Conservation (phyloP, 2,888 invertebrate species). For the Kuschelorhynchus macadamiae region DNA sequence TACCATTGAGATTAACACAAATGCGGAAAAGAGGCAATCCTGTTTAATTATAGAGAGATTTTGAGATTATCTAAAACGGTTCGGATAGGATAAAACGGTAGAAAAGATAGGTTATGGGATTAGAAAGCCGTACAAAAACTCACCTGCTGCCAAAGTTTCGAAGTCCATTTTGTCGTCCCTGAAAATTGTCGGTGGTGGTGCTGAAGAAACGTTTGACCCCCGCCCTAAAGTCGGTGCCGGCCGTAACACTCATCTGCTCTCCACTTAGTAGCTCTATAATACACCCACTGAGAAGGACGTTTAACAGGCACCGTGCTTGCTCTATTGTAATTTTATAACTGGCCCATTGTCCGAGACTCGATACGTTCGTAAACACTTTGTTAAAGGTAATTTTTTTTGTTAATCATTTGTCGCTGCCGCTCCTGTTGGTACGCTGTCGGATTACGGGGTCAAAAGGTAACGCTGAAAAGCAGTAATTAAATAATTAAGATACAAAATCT, state of each 20-base stretch:
- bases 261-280: constrained; percentile 52
- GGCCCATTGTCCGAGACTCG: constrained; percentile 53
- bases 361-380: constrained; percentile 54
- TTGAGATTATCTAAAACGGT: too few relatives aligned
- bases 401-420: constrained; percentile 21
- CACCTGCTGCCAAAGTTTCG: constrained; percentile 68
- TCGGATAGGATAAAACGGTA: too few relatives aligned
- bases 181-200: constrained; percentile 42
- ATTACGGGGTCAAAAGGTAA: constrained; percentile 19
- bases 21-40: not conserved
- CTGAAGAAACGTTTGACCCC: constrained; percentile 51
- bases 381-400: constrained; percentile 48
- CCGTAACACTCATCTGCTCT: constrained; percentile 59
- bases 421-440: constrained; percentile 18
- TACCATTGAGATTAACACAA: not conserved
- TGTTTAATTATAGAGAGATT: too few relatives aligned
- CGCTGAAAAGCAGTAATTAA: too few relatives aligned
- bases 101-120: too few relatives aligned
- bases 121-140: constrained; percentile 45
- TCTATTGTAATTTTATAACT: constrained; percentile 55
- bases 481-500: too few relatives aligned
- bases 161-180: constrained; percentile 62
- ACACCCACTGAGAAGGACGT: constrained; percentile 52
- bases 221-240: constrained; percentile 54
- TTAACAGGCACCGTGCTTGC: constrained; percentile 43